These are phyloP conservation scores for Caenorhabditis sp. DNA, from an alignment of 2,888 invertebrate species.

Conservation along the genomic window DNA sequence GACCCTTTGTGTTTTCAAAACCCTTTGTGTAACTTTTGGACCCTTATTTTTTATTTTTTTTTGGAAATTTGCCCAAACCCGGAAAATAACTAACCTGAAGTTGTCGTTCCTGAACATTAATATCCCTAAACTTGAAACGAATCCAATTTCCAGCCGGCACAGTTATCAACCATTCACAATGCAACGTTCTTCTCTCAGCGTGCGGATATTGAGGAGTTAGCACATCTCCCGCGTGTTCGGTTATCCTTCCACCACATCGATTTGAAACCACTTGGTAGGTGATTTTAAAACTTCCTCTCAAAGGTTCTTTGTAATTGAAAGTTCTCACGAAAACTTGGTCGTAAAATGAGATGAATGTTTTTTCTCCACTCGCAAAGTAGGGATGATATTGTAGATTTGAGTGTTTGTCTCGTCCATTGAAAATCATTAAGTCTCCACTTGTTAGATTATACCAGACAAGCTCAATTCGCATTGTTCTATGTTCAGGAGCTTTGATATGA, in stretches of 20 bases:
- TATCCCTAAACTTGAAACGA: conserved; percentile 50
- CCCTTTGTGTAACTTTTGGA: no score
- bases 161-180: conserved; percentile 72
- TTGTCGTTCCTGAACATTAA: conserved; percentile 46
- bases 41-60: no score
- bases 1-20: no score
- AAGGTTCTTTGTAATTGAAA: neutral
- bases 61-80: no score
- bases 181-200: conserved; percentile 70
- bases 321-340: neutral
- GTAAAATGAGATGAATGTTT: neutral
- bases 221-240: conserved; percentile 71
- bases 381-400: neutral
- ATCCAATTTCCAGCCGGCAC: conserved; percentile 66
- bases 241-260: conserved; percentile 72
- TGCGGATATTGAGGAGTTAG: conserved; percentile 72
- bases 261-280: conserved; percentile 59
- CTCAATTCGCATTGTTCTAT: conserved; percentile 21
- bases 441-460: neutral
- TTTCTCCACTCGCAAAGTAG: neutral
- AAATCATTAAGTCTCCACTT: neutral
- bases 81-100: no score
- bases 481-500: conserved; percentile 56
- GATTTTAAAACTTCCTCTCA: conserved; percentile 52
- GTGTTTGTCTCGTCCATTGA: neutral